These are phyloP conservation scores for Ctenicera cuprea DNA, from an alignment of 2,888 invertebrate species.

Conservation along the genomic window DNA sequence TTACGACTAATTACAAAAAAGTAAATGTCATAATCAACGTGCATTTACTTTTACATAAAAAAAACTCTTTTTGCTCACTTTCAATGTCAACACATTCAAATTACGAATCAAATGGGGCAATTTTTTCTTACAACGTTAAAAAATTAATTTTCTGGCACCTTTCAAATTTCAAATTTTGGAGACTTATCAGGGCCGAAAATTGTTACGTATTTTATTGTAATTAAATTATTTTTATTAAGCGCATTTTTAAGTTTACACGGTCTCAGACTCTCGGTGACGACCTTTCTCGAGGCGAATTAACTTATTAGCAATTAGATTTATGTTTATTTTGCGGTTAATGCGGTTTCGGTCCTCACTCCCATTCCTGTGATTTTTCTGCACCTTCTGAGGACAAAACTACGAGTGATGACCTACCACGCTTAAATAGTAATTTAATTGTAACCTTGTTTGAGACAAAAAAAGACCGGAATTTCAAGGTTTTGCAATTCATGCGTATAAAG, in stretches of 20 bases:
- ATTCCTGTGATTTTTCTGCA: background rate
- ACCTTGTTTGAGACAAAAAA: too few species aligned
- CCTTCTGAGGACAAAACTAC: background rate
- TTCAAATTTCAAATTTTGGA: background rate
- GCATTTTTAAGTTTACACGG: background rate
- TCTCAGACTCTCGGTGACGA: background rate
- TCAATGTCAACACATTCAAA: slow-evolving; percentile 25
- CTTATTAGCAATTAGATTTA: background rate
- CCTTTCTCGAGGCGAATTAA: background rate
- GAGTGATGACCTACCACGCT: background rate
- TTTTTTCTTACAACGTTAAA: background rate
- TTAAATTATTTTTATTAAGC: too few species aligned
- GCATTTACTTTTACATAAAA: slow-evolving; percentile 28
- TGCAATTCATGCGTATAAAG: too few species aligned
- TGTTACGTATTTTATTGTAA: too few species aligned
- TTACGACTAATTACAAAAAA: slow-evolving; percentile 4
- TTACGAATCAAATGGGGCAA: slow-evolving; percentile 1
- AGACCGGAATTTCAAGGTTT: too few species aligned
- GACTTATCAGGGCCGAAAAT: background rate
- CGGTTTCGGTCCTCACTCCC: slow-evolving; percentile 12
- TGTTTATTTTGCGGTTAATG: slow-evolving; percentile 17
- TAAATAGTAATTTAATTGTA: background rate
- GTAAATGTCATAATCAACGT: slow-evolving; percentile 20
- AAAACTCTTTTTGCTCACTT: background rate
- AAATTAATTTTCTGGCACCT: background rate